These are phyloP conservation scores for Adelognathus sp. DNA, from an alignment of 2,888 invertebrate genomes.

Conservation along the genomic window DNA sequence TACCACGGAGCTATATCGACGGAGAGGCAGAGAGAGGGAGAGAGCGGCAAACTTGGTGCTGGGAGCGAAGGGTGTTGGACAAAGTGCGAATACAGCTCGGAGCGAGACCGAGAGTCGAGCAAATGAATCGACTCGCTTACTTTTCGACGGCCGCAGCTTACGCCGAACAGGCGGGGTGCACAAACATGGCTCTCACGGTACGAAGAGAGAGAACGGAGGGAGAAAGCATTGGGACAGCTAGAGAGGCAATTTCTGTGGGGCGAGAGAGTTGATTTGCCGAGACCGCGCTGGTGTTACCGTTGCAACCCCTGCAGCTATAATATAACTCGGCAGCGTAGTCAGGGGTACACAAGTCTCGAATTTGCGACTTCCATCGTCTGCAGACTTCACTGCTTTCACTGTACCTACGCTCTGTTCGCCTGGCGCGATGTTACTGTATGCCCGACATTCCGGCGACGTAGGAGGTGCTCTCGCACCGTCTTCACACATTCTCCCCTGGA, in stretches of 20 bases:
- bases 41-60: conserved; percentile 9
- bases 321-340: background rate
- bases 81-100: background rate
- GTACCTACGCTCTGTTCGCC: conserved; percentile 14
- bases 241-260: background rate
- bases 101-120: background rate
- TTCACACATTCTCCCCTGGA: background rate
- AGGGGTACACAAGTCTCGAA: conserved; percentile 30
- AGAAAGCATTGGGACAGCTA: conserved; percentile 32
- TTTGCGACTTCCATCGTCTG: conserved; percentile 41
- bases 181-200: conserved; percentile 44
- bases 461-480: background rate
- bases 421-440: conserved; percentile 2
- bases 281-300: conserved; percentile 22
- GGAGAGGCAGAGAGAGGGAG: background rate
- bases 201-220: conserved; percentile 44
- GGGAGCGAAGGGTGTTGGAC: background rate
- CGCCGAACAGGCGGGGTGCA: conserved; percentile 54
- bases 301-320: background rate
- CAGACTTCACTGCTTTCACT: conserved; percentile 27
- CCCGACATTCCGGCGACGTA: conserved; percentile 34
- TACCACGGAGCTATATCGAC: background rate
- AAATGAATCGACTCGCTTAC: conserved; percentile 57
- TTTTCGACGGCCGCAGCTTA: conserved; percentile 57
- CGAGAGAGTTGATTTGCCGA: conserved; percentile 16